Base-by-base conservation (phyloP, 2,113 vertebrate genomes). In the Hippocampus guttulatus region DNA sequence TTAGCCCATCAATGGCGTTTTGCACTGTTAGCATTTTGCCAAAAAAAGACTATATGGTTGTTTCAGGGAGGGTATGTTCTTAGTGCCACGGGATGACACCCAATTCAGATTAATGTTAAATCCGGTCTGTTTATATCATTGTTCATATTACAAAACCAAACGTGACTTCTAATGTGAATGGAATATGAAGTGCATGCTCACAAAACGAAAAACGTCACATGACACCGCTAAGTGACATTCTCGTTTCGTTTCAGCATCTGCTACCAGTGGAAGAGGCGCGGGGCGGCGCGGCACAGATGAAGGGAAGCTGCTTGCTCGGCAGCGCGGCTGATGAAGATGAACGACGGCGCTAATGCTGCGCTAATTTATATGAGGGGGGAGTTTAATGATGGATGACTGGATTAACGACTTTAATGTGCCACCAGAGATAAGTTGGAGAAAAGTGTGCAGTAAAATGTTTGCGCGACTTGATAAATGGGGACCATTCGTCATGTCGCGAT, bases 241-340 rank as follows among this genome's bases (percentile, higher is more conserved):
- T 27, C 27, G 58, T 61, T 61, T 33, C 33, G 27, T 61, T 61
- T 33, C 27, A 61, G 58, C 58, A 61, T 61, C 58, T 61, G 58
- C 58, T 61, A 33, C 55, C 23, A 27, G 55, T 25, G 23, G 25
- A 25, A 27, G 27, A 61, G 58, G 27, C 27, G 8, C 58, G 1
- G 55, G 11, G 55, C 55, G n/a, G 10, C 55, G 10, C 25, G 6
- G 58, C 58, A 55, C 60, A 71, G 70, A 75, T 66, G 76, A 80
- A 87, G 78, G 68, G 81, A 77, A 81, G 79, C 77, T 81, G 85
- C 88, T 88, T 88, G 82, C 79, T 72, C 64, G 76, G 84, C 87
- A 76, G 88, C 85, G 90, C 81, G 83, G 84, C 81, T 70, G 76
- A 91, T 87, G 86, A 89, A 91, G 89, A 92, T 91, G 78, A 91